phyloP scores from a whole-genome alignment of 2,888 invertebrate species.

The Diadegma fenestrale region DNA sequence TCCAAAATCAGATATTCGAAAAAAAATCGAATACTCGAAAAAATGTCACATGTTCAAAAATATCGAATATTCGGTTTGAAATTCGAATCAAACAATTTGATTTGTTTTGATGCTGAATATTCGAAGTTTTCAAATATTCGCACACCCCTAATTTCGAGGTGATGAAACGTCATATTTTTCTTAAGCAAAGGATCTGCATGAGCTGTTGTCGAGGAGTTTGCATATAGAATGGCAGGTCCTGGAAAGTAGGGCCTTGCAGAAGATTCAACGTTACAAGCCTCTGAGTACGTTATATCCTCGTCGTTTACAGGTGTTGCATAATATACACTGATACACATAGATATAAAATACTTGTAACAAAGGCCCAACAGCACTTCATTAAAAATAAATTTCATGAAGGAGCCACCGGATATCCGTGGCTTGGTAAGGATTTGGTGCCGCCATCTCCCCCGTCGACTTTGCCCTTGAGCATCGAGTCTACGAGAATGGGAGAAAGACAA shows the following conservation, averaged over 20 bases:
- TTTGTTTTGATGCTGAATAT: no score
- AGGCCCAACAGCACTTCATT: slow-evolving; percentile 85
- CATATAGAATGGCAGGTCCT: slow-evolving; percentile 40
- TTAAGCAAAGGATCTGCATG: background rate
- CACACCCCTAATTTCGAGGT: no score
- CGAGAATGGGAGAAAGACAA: slow-evolving; percentile 35
- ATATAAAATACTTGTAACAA: slow-evolving; percentile 44
- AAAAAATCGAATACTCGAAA: no score
- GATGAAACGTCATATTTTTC: slow-evolving; percentile 28
- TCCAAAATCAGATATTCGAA: no score
- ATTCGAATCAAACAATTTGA: no score
- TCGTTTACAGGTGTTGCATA: slow-evolving; percentile 43
- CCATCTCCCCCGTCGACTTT: slow-evolving; percentile 63
- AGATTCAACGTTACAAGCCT: slow-evolving; percentile 27
- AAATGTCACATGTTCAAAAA: no score
- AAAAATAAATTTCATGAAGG: slow-evolving; percentile 86
- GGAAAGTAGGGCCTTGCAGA: slow-evolving; percentile 38
- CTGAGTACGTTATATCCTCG: slow-evolving; percentile 34
- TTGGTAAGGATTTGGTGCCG: slow-evolving; percentile 84
- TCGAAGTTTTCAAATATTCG: no score
- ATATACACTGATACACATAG: slow-evolving; percentile 20
- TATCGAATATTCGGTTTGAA: no score
- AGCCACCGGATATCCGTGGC: slow-evolving; percentile 85
- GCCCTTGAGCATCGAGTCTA: slow-evolving; percentile 12
- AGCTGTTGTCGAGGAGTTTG: slow-evolving; percentile 21